Base-by-base conservation (phyloP, 2,797 vertebrate genomes). In the Crenichthys baileyi region DNA sequence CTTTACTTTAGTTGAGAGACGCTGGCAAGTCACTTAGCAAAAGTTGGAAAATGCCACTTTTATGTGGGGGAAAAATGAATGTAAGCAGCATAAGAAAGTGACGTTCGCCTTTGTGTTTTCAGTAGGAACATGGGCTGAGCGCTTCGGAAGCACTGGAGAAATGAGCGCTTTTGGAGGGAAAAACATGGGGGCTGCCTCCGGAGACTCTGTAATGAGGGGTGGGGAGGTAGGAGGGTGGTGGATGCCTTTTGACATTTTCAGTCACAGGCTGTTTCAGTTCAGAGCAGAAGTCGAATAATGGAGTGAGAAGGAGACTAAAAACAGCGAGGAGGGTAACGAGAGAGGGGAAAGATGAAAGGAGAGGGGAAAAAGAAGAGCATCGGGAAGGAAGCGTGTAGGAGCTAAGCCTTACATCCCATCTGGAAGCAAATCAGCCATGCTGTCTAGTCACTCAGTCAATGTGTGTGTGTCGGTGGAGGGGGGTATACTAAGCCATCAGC, bases 131-230 rank as follows among this genome's bases (percentile, higher is more conserved):
- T 18, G 72, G 83, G 70, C n/a, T 71, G 73, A 87, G 74, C 20
- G 11, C 71, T 73, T 39, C 79, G 77, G 36, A 82, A 83, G 78
- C 60, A 63, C 81, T 65, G 77, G 73, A 82, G 87, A 86, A 86
- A 79, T 80, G 24, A 90, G 68, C 70, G 78, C 39, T 73, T 79
- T 84, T 86, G 78, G 79, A 79, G 72, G 31, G 79, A 79, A 79
- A 72, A 75, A 68, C 44, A 68, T 4, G 24, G 68, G 73, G 74
- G 22, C 48, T 41, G 85, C 89, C 88, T 83, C 44, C 9, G 90
- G 89, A 85, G 90, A 68, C 86, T 85, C 75, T 76, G 82, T 89
- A 91, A 88, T 83, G 88, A 91, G 84, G 68, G 86, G 13, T 36
- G 5, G 76, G 41, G 53, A 5, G 48, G 22, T 51, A 78, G 79